These are phyloP conservation scores for Lepus townsendii DNA, from an alignment of 2,797 vertebrate genomes.

Conservation along the genomic window DNA sequence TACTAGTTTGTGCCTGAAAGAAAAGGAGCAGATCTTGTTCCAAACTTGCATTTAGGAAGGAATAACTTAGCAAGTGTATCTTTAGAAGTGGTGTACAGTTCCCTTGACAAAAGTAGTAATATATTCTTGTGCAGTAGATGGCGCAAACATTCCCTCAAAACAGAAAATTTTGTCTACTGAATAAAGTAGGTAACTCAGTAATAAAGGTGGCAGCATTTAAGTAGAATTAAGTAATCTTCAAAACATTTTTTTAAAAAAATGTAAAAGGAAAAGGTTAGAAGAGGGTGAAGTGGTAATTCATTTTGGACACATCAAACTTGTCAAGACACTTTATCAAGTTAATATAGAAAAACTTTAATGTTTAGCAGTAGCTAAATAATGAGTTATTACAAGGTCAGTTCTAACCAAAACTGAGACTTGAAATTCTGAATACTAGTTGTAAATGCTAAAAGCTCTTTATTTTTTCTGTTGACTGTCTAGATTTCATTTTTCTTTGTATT, in stretches of 20 bases:
- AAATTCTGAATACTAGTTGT: constrained; percentile 54
- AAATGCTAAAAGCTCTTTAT: constrained; percentile 33
- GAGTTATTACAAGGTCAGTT: constrained; percentile 28
- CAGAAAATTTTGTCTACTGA: background rate
- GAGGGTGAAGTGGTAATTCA: constrained; percentile 18
- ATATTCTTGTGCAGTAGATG: constrained; percentile 84
- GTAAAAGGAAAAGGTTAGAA: constrained; percentile 60
- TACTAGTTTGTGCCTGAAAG: background rate
- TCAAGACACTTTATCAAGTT: constrained; percentile 69
- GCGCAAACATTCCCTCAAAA: constrained; percentile 79
- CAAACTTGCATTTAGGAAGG: background rate
- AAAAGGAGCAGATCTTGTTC: background rate
- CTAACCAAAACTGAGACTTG: constrained; percentile 42
- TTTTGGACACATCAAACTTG: constrained; percentile 67
- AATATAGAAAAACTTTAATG: constrained; percentile 47
- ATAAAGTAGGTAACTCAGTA: background rate
- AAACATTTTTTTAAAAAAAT: constrained; percentile 63
- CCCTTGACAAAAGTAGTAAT: constrained; percentile 55
- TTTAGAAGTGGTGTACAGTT: background rate
- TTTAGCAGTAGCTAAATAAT: constrained; percentile 21
- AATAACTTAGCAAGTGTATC: background rate
- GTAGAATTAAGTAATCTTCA: constrained; percentile 50
- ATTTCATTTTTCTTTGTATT: constrained; percentile 57
- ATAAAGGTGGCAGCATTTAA: background rate
- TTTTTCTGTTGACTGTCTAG: background rate